phyloP scores from a whole-genome alignment of 2,113 vertebrate species.

The Dicentrarchus labrax region DNA sequence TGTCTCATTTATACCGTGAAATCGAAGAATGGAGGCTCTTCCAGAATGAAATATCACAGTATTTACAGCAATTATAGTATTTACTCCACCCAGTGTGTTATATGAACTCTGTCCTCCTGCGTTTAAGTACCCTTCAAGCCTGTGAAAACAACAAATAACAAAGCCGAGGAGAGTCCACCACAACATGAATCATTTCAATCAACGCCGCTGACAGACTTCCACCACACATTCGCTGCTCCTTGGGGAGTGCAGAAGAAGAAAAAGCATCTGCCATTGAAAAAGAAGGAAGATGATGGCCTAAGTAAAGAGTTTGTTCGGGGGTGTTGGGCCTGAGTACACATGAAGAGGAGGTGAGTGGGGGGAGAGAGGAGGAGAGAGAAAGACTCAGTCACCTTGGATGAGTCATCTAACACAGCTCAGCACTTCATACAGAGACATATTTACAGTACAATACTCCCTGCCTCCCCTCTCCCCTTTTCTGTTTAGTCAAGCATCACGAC shows the following conservation, averaged over 20 bases:
- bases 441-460: conserved; percentile 32
- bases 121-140: conserved; percentile 12
- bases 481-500: conserved; percentile 52
- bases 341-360: conserved; percentile 26
- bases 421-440: conserved; percentile 36
- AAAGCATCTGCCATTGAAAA: not conserved
- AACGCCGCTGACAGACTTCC: conserved; percentile 1
- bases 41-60: conserved; percentile 36
- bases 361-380: conserved; percentile 25
- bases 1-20: conserved; percentile 36
- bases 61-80: conserved; percentile 1
- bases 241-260: conserved; percentile 15
- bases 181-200: conserved; percentile 41
- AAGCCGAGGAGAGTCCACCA: conserved; percentile 28
- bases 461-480: conserved; percentile 11
- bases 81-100: conserved; percentile 11
- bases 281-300: conserved; percentile 22
- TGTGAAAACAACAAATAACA: not conserved
- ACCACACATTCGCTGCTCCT: not conserved
- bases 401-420: conserved; percentile 64
- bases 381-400: conserved; percentile 63
- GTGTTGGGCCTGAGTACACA: conserved; percentile 24
- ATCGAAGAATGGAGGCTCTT: conserved; percentile 28
- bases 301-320: conserved; percentile 43
- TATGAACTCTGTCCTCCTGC: conserved; percentile 29